phyloP scores from a whole-genome alignment of 2,113 vertebrate species.

The Actinemys pallida region DNA sequence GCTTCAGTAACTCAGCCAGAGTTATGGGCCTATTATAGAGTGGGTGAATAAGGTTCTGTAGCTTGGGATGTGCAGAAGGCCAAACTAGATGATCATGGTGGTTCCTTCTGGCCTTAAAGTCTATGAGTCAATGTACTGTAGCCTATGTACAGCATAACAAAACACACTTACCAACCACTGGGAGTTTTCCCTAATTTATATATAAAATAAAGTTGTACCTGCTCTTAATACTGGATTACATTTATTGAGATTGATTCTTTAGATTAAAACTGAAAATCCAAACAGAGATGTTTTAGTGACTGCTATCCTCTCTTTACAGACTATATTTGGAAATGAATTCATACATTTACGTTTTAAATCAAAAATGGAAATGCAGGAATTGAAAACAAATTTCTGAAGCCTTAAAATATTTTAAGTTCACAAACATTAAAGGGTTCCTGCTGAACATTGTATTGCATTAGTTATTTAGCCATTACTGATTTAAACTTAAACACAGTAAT shows the following conservation, averaged over 20 bases:
- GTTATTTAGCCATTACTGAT: background rate
- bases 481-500: background rate
- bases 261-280: background rate
- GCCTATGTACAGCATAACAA: background rate
- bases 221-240: background rate
- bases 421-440: background rate
- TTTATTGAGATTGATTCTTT: background rate
- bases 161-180: background rate
- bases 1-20: background rate
- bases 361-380: background rate
- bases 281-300: background rate
- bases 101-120: background rate
- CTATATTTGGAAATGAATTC: background rate
- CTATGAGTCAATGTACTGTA: background rate
- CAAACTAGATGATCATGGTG: background rate
- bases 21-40: background rate
- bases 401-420: background rate
- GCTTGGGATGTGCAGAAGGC: background rate
- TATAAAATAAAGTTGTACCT: slow-evolving; percentile 46
- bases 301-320: background rate
- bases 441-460: background rate
- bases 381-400: background rate
- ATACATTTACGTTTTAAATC: background rate
- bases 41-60: background rate
- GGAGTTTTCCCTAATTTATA: background rate